These are phyloP conservation scores for Acrobasis consociella DNA, from an alignment of 2,888 invertebrate genomes.

Conservation along the genomic window DNA sequence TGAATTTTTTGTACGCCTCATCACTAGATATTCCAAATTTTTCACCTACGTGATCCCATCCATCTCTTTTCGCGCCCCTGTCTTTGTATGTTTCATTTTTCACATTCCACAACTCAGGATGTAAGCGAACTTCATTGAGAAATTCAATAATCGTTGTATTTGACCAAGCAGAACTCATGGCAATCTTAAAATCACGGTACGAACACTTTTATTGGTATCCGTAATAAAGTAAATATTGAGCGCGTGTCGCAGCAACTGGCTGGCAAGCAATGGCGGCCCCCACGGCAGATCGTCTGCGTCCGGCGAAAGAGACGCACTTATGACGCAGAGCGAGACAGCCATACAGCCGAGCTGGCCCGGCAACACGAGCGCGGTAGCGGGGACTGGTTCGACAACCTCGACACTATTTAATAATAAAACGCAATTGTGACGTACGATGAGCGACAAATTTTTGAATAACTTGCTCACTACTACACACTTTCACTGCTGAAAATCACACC, in stretches of 20 bases:
- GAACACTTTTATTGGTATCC: background rate
- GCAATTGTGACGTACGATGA: no score
- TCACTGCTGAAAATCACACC: no score
- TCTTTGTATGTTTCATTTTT: constrained; percentile 20
- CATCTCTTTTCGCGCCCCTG: constrained; percentile 33
- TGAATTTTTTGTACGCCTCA: constrained; percentile 33
- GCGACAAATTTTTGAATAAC: no score
- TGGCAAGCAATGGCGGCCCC: constrained; percentile 5
- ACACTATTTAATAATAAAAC: background rate
- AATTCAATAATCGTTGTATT: constrained; percentile 11
- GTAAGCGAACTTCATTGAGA: constrained; percentile 4
- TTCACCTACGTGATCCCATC: constrained; percentile 30
- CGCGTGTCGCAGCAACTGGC: background rate
- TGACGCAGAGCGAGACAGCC: background rate
- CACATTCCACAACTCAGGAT: constrained; percentile 11
- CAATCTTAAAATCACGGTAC: background rate
- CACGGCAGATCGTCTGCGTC: background rate
- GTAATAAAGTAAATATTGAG: background rate
- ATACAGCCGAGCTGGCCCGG: constrained; percentile 6
- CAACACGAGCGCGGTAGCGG: background rate
- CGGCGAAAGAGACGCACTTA: constrained; percentile 4
- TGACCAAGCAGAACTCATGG: background rate
- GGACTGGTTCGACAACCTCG: background rate
- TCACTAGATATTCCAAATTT: constrained; percentile 29
- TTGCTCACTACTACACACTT: no score